phyloP scores from a whole-genome alignment of 2,888 invertebrate genomes.

The Dryadula phaetusa region DNA sequence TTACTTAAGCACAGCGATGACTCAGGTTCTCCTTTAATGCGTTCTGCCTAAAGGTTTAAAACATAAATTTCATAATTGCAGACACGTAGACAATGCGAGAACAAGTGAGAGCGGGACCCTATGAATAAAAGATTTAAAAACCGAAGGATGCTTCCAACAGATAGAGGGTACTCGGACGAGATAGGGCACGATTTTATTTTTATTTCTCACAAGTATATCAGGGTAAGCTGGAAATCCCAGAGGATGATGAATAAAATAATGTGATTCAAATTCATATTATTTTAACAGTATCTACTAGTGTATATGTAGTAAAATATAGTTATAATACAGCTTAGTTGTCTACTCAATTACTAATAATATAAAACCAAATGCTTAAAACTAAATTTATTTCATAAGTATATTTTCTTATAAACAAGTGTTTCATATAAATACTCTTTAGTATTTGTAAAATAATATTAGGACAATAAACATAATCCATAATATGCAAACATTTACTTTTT shows the following conservation, averaged over 20 bases:
- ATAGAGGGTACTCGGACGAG: conserved; percentile 57
- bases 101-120: conserved; percentile 68
- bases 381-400: too few relatives aligned
- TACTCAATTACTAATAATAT: too few relatives aligned
- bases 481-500: conserved; percentile 4
- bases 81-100: conserved; percentile 78
- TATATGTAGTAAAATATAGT: conserved; percentile 1
- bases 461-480: background rate
- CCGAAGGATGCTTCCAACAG: conserved; percentile 59
- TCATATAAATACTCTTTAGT: background rate
- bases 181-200: conserved; percentile 64
- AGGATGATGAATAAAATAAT: conserved; percentile 52
- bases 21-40: conserved; percentile 59
- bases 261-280: conserved; percentile 51
- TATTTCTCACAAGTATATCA: conserved; percentile 64
- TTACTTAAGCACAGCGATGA: conserved; percentile 61
- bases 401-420: too few relatives aligned
- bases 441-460: background rate
- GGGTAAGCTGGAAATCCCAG: conserved; percentile 58
- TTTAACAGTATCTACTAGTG: conserved; percentile 46
- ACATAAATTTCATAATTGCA: conserved; percentile 80
- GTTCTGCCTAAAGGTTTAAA: conserved; percentile 76
- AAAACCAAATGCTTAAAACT: too few relatives aligned
- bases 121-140: conserved; percentile 79
- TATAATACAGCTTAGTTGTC: too few relatives aligned